Evolutionary conservation across 1,140 invertebrate genomes (phyloP).

Genomic region (Drosophila repletoides): DNA sequence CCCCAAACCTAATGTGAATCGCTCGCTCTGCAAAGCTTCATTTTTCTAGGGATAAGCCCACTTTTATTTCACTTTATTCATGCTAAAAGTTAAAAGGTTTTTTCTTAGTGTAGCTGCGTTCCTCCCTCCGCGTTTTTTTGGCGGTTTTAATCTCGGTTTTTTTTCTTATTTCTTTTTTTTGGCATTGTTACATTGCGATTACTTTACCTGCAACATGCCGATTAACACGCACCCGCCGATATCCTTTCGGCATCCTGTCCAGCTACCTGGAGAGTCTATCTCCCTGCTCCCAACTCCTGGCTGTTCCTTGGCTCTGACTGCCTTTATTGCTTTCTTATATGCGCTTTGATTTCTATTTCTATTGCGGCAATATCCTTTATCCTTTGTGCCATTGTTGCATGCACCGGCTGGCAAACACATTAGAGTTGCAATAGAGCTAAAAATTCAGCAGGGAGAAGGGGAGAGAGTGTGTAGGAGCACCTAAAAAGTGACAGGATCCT

Average conservation of each 20-base stretch:
- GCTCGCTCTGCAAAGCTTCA: neutral
- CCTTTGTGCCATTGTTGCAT: constrained; percentile 51
- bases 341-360: constrained; percentile 53
- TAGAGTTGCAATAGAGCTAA: constrained; percentile 33
- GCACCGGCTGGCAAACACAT: constrained; percentile 54
- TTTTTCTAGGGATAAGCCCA: no score
- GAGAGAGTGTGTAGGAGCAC: neutral
- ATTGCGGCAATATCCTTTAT: constrained; percentile 49
- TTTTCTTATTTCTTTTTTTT: constrained; percentile 3
- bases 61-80: neutral
- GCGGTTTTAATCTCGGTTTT: constrained; percentile 27
- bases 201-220: constrained; percentile 54
- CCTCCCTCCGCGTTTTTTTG: no score
- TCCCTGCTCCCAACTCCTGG: neutral
- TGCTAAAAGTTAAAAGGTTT: no score
- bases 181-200: constrained; percentile 53
- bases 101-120: no score
- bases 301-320: neutral
- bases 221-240: constrained; percentile 47
- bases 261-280: constrained; percentile 22
- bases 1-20: no score
- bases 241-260: constrained; percentile 24
- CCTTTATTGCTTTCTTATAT: constrained; percentile 52
- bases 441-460: neutral
- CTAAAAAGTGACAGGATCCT: constrained; percentile 19